Evolutionary conservation across 2,888 invertebrate genomes (phyloP).

Genomic region (Epistrophe grossulariae): DNA sequence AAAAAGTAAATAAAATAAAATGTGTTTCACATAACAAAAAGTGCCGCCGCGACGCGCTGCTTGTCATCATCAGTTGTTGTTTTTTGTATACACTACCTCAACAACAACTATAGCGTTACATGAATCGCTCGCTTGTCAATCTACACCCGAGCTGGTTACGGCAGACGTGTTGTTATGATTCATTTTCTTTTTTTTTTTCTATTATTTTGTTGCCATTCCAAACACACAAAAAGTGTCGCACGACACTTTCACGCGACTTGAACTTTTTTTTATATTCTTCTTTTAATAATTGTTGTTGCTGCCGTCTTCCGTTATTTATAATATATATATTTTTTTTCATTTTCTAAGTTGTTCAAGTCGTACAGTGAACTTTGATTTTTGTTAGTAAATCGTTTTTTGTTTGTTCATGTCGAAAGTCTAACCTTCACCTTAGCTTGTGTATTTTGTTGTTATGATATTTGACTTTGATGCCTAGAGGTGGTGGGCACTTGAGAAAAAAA

Average conservation of each 20-base stretch:
- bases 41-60: constrained; percentile 42
- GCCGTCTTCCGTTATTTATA: constrained; percentile 7
- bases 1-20: neutral
- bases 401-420: constrained; percentile 42
- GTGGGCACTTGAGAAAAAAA: constrained; percentile 18
- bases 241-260: constrained; percentile 69
- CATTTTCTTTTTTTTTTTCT: constrained; percentile 49
- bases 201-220: constrained; percentile 14
- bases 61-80: constrained; percentile 14
- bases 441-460: constrained; percentile 32
- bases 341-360: constrained; percentile 38
- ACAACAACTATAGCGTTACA: constrained; percentile 51
- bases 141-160: constrained; percentile 42
- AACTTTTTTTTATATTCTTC: constrained; percentile 43
- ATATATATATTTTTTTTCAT: neutral
- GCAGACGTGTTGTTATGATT: constrained; percentile 57
- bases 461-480: constrained; percentile 27
- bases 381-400: constrained; percentile 5
- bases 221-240: constrained; percentile 61
- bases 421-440: constrained; percentile 64
- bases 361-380: constrained; percentile 65
- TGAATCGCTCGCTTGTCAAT: constrained; percentile 56
- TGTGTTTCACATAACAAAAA: constrained; percentile 48
- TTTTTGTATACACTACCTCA: neutral
- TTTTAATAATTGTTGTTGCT: constrained; percentile 19